A percentile compares a stretch with the other conserved stretches of the same genome.
Evolutionary conservation across 1,140 invertebrate genomes (phyloP).

Genomic region (Drosophila nikananu): DNA sequence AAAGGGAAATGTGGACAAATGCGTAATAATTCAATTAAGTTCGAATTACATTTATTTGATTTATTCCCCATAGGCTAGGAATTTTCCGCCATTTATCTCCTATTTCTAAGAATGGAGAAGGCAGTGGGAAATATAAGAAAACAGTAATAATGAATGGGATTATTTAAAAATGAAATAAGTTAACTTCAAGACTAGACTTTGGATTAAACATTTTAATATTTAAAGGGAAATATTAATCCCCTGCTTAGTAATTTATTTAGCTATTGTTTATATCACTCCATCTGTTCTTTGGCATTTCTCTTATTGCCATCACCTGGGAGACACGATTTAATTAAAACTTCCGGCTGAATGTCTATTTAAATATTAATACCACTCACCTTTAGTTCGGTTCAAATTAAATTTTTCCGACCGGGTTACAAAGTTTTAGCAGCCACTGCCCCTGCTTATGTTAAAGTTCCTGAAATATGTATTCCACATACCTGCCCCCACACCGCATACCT

Average conservation of each 20-base stretch:
- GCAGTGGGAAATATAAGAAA: not conserved
- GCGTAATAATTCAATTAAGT: slow-evolving; percentile 82
- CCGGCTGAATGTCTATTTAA: slow-evolving; percentile 49
- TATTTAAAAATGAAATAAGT: not conserved
- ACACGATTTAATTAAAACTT: slow-evolving; percentile 67
- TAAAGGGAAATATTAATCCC: too few relatives aligned
- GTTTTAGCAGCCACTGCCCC: slow-evolving; percentile 56
- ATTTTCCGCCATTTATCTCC: slow-evolving; percentile 29
- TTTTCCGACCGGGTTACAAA: slow-evolving; percentile 58
- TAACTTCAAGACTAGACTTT: not conserved
- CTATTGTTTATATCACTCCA: not conserved
- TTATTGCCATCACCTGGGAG: slow-evolving; percentile 2
- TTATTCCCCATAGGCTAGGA: slow-evolving; percentile 58
- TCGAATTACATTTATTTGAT: slow-evolving; percentile 80
- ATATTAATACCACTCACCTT: slow-evolving; percentile 68
- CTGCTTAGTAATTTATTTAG: not conserved
- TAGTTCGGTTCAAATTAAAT: slow-evolving; percentile 74
- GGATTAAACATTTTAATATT: too few relatives aligned
- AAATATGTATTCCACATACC: slow-evolving; percentile 24
- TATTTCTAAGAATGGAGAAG: not conserved
- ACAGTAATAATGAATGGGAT: not conserved
- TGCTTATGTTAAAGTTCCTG: slow-evolving; percentile 61
- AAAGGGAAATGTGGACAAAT: slow-evolving; percentile 73
- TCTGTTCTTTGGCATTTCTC: not conserved
- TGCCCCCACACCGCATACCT: not conserved